Evolutionary conservation across 2,113 vertebrate species (phyloP).

Genomic region (Platycercus adscitus): DNA sequence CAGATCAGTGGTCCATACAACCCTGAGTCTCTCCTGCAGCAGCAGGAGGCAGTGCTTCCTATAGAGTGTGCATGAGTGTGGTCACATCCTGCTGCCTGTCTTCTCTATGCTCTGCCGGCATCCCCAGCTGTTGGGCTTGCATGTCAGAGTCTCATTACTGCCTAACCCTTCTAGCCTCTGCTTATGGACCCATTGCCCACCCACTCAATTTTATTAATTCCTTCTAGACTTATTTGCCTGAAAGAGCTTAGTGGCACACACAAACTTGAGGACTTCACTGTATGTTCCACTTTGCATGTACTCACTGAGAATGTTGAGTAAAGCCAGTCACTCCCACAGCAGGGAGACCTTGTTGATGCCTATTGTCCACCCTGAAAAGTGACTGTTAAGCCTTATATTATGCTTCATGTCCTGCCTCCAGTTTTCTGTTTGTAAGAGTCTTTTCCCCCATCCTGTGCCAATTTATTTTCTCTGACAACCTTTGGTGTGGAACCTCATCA

Average conservation of each 20-base stretch:
- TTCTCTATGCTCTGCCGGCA: neutral
- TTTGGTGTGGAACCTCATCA: neutral
- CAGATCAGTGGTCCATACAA: neutral
- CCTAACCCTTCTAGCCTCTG: neutral
- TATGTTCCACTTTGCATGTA: neutral
- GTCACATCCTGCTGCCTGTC: rapidly evolving
- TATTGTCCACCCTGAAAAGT: neutral
- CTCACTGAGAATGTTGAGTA: neutral
- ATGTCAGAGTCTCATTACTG: neutral
- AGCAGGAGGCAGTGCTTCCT: neutral
- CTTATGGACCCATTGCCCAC: neutral
- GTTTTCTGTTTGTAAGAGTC: neutral
- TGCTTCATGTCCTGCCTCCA: neutral
- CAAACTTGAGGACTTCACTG: neutral
- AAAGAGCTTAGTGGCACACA: neutral
- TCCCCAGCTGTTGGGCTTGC: neutral
- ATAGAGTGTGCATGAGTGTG: neutral
- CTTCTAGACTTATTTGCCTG: neutral
- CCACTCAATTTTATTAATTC: neutral
- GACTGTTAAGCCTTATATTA: neutral
- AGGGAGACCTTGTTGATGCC: neutral
- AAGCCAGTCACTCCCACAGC: neutral
- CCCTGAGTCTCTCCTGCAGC: neutral
- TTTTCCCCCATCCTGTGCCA: neutral
- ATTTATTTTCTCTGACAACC: neutral